Evolutionary conservation across 2,113 vertebrate species (phyloP).

Genomic region (Etia nguti): DNA sequence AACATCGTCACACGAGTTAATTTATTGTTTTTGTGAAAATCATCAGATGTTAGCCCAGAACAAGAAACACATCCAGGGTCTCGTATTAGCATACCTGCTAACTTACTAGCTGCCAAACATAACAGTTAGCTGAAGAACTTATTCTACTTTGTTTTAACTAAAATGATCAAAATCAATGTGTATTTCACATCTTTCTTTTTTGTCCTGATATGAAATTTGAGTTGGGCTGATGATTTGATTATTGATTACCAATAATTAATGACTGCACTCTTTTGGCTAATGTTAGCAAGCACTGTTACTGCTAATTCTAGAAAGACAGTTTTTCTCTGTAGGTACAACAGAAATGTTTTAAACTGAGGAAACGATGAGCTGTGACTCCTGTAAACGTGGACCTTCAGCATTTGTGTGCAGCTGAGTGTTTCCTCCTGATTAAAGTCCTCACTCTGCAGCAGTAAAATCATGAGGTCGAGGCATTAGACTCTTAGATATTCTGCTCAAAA

Average conservation of each 20-base stretch:
- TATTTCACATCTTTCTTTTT: neutral
- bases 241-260: neutral
- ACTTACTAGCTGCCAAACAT: neutral
- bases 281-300: neutral
- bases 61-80: neutral
- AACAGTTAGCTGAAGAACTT: neutral
- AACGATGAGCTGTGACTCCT: neutral
- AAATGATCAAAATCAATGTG: neutral
- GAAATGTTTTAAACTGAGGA: neutral
- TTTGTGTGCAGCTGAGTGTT: neutral
- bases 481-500: neutral
- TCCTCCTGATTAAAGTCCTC: neutral
- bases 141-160: neutral
- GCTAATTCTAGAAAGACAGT: neutral
- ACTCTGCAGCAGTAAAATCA: rapidly evolving
- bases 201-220: rapidly evolving
- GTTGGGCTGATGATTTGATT: neutral
- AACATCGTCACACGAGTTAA: rapidly evolving
- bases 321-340: neutral
- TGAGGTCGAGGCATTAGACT: rapidly evolving
- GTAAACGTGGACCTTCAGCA: neutral
- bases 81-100: neutral
- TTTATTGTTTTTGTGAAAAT: neutral
- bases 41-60: neutral
- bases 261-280: neutral